Evolutionary conservation across 2,797 vertebrate genomes (phyloP).

Genomic region (Chloroceryle inda): DNA sequence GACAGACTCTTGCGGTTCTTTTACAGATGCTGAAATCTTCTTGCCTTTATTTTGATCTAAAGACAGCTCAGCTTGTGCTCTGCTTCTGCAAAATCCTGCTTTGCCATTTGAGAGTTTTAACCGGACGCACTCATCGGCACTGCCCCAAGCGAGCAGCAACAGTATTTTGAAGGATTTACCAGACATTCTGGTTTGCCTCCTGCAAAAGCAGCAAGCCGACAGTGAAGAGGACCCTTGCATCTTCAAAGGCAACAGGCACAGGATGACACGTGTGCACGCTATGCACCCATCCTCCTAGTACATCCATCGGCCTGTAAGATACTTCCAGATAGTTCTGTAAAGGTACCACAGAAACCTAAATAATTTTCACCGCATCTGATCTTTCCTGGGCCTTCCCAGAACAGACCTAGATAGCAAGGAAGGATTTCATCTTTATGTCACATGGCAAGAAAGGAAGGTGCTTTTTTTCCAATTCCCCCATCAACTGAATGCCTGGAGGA

Average conservation of each 20-base stretch:
- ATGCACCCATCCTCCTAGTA: neutral
- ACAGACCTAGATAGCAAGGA: neutral
- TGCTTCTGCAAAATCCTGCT: neutral
- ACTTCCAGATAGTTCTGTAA: neutral
- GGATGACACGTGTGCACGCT: too few relatives aligned
- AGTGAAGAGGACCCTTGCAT: neutral
- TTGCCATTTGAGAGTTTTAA: neutral
- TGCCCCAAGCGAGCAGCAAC: neutral
- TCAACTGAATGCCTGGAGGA: slow-evolving; percentile 65
- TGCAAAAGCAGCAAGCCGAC: neutral
- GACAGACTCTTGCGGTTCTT: neutral
- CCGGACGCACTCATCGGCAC: neutral
- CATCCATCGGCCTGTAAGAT: neutral
- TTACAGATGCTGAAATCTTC: neutral
- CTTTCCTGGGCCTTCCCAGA: neutral
- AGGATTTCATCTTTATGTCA: neutral
- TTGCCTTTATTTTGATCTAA: neutral
- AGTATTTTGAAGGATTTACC: neutral
- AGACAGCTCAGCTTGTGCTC: neutral
- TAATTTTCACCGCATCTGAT: neutral
- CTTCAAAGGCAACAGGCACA: too few relatives aligned
- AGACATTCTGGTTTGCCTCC: neutral
- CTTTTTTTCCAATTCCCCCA: slow-evolving; percentile 27
- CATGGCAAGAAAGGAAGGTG: slow-evolving; percentile 51
- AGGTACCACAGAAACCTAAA: neutral